Percentiles rank a stretch among this genome's conserved stretches.
Conservation (phyloP, 2,888 invertebrate genomes). For the Noctua comes region DNA sequence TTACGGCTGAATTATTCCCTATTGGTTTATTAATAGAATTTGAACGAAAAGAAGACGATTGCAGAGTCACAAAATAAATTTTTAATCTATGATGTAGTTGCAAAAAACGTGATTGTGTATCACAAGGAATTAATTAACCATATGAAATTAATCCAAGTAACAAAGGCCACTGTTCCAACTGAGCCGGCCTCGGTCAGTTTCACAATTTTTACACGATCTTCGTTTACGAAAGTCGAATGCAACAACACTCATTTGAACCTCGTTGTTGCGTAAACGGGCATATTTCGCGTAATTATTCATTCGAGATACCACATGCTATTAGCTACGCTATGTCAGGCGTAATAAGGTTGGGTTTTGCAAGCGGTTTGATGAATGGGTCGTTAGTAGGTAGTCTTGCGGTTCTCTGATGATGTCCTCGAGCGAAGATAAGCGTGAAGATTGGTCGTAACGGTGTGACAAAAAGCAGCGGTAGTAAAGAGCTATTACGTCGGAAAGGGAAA, state of each 20-base stretch:
- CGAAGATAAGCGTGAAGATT: conserved; percentile 60
- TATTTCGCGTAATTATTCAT: conserved; percentile 68
- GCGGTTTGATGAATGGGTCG: conserved; percentile 52
- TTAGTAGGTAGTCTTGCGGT: conserved; percentile 55
- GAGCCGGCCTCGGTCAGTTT: conserved; percentile 79
- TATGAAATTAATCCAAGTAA: conserved; percentile 77
- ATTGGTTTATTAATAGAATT: background rate
- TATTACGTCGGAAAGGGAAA: conserved; percentile 57
- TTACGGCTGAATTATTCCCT: background rate
- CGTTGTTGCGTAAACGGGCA: conserved; percentile 74
- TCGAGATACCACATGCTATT: conserved; percentile 60
- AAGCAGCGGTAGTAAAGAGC: conserved; percentile 61
- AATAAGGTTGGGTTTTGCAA: conserved; percentile 60
- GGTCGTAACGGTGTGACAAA: conserved; percentile 64
- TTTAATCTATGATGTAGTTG: conserved; percentile 39
- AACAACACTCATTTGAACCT: conserved; percentile 78
- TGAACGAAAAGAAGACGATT: background rate
- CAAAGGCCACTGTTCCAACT: conserved; percentile 73
- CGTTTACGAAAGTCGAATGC: conserved; percentile 84
- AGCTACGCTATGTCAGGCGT: conserved; percentile 38
- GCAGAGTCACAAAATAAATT: background rate
- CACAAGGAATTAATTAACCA: conserved; percentile 72
- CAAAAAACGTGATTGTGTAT: conserved; percentile 64
- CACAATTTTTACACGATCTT: conserved; percentile 85
- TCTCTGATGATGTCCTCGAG: conserved; percentile 61